Conservation (phyloP, 2,113 vertebrate genomes). For the Morphnarchus princeps region DNA sequence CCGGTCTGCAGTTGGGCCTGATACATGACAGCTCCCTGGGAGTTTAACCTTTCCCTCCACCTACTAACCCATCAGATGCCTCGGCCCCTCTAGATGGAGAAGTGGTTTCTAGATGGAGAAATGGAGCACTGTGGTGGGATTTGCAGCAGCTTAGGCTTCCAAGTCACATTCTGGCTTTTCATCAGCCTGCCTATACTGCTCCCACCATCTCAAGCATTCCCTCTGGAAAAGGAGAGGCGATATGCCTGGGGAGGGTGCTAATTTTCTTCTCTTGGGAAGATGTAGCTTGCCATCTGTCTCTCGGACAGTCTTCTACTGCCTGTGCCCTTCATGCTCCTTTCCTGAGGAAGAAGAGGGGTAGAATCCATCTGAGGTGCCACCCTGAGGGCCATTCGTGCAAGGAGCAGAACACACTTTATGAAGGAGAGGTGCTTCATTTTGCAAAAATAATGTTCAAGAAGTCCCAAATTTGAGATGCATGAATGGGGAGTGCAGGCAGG, state of each 20-base stretch:
- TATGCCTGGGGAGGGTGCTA: rapidly evolving
- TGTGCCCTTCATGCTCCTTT: background rate
- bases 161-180: background rate
- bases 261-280: background rate
- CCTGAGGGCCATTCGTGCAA: background rate
- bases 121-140: background rate
- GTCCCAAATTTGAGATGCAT: background rate
- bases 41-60: background rate
- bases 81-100: background rate
- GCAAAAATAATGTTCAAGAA: background rate
- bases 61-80: background rate
- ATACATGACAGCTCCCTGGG: background rate
- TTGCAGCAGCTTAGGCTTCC: background rate
- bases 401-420: background rate
- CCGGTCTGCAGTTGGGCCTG: background rate
- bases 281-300: background rate
- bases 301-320: background rate
- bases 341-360: background rate
- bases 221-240: background rate
- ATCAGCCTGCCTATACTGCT: background rate
- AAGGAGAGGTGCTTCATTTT: background rate
- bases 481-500: background rate
- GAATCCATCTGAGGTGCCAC: background rate
- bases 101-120: background rate
- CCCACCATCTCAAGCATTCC: rapidly evolving